These are phyloP conservation scores for Gasteruption jaculator DNA, from an alignment of 2,888 invertebrate genomes.

Conservation along the genomic window DNA sequence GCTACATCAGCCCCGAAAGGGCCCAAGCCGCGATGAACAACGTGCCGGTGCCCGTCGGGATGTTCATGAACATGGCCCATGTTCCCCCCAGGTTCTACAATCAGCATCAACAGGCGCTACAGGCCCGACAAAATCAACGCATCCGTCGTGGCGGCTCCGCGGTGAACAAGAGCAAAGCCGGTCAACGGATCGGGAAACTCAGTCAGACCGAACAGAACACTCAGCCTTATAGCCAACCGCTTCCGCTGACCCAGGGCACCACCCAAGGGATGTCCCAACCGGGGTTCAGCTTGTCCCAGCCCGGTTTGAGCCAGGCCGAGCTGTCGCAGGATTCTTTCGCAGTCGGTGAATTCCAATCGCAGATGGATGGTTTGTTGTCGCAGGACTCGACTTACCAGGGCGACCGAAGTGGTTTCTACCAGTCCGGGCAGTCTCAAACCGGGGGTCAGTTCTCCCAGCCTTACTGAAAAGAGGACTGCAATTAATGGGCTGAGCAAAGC, in stretches of 20 bases:
- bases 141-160: slow-evolving; percentile 34
- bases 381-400: slow-evolving; percentile 87
- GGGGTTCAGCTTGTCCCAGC: slow-evolving; percentile 64
- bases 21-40: slow-evolving; percentile 71
- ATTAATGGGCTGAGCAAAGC: slow-evolving; percentile 47
- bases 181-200: slow-evolving; percentile 47
- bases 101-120: slow-evolving; percentile 67
- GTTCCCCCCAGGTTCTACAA: slow-evolving; percentile 73
- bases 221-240: slow-evolving; percentile 62
- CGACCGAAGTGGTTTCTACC: slow-evolving; percentile 59
- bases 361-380: slow-evolving; percentile 91
- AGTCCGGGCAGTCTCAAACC: slow-evolving; percentile 52
- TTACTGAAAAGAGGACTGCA: slow-evolving; percentile 62
- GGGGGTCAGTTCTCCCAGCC: slow-evolving; percentile 65
- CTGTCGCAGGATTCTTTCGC: slow-evolving; percentile 78
- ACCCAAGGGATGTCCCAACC: slow-evolving; percentile 70
- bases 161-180: slow-evolving; percentile 32
- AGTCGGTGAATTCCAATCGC: slow-evolving; percentile 81
- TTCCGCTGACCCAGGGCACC: slow-evolving; percentile 51
- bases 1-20: slow-evolving; percentile 85
- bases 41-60: slow-evolving; percentile 88
- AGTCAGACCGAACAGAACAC: slow-evolving; percentile 69
- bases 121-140: slow-evolving; percentile 55
- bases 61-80: slow-evolving; percentile 88
- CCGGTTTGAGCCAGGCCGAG: slow-evolving; percentile 69